These are phyloP conservation scores for Barbus barbus DNA, from an alignment of 2,113 vertebrate genomes.

Conservation along the genomic window DNA sequence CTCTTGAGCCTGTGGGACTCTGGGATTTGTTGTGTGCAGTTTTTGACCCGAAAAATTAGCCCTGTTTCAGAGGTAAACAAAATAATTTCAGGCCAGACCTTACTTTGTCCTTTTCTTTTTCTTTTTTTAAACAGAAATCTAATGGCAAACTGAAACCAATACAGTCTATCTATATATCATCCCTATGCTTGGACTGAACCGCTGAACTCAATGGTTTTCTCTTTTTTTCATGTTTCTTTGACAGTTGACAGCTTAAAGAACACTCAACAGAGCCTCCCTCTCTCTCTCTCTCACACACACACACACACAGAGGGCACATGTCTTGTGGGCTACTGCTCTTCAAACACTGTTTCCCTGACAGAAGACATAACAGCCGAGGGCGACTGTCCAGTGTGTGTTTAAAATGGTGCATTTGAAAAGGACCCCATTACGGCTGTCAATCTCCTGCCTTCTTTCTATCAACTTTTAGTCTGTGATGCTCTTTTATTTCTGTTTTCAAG, in stretches of 20 bases:
- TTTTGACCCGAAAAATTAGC: background rate
- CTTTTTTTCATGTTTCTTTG: background rate
- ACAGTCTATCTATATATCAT: conserved; percentile 2
- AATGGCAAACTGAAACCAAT: conserved; percentile 16
- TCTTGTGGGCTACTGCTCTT: conserved; percentile 43
- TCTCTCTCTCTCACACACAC: background rate
- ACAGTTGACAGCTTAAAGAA: conserved; percentile 17
- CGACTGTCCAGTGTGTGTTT: conserved; percentile 66
- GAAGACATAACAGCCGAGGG: conserved; percentile 60
- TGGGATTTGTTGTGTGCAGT: background rate
- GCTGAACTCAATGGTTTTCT: background rate
- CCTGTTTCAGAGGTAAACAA: conserved; percentile 20
- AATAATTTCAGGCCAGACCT: background rate
- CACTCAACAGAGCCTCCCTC: conserved; percentile 13
- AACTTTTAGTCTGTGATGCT: conserved; percentile 9
- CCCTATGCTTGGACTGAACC: background rate
- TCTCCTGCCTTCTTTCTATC: conserved; percentile 35
- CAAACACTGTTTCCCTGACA: conserved; percentile 46
- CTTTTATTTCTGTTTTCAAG: conserved; percentile 19
- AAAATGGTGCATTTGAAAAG: conserved; percentile 62
- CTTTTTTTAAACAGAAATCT: background rate
- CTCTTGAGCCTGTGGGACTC: conserved; percentile 37
- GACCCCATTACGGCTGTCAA: conserved; percentile 58
- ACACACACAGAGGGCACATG: background rate
- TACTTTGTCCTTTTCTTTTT: background rate